Evolutionary conservation across 2,888 invertebrate genomes (phyloP).

Genomic region (Coleophora deauratella): DNA sequence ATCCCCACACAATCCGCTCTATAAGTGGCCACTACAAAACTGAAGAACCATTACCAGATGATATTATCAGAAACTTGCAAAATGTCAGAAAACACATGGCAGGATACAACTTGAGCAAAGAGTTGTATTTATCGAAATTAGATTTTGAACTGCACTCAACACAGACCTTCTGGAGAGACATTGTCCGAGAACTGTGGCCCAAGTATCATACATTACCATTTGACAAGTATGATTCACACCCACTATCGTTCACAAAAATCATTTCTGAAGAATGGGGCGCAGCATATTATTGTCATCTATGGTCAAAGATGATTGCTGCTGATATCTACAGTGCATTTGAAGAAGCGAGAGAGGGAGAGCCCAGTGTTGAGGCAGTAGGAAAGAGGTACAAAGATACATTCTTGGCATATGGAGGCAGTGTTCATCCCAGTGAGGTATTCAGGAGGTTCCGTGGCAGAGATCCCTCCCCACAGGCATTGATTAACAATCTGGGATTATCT

Average conservation of each 20-base stretch:
- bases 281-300: constrained; percentile 88
- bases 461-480: constrained; percentile 87
- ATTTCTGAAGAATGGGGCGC: constrained; percentile 89
- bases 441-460: constrained; percentile 93
- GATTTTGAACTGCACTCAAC: constrained; percentile 88
- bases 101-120: constrained; percentile 84
- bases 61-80: constrained; percentile 77
- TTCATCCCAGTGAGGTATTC: constrained; percentile 89
- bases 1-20: constrained; percentile 71
- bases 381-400: constrained; percentile 87
- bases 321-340: constrained; percentile 91
- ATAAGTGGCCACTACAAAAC: constrained; percentile 85
- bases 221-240: constrained; percentile 86
- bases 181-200: constrained; percentile 86
- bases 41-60: constrained; percentile 80
- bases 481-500: constrained; percentile 76
- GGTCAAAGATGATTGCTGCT: constrained; percentile 93
- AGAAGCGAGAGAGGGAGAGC: constrained; percentile 74
- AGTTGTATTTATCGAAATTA: constrained; percentile 86
- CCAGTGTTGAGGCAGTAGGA: constrained; percentile 74
- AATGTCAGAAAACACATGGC: constrained; percentile 82
- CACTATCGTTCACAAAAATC: constrained; percentile 88
- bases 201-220: constrained; percentile 84
- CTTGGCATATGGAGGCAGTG: constrained; percentile 86
- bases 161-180: constrained; percentile 86